Percentiles rank a stretch among this genome's conserved stretches.
phyloP scores from a whole-genome alignment of 2,113 vertebrate genomes.

The Oxyruncus cristatus region DNA sequence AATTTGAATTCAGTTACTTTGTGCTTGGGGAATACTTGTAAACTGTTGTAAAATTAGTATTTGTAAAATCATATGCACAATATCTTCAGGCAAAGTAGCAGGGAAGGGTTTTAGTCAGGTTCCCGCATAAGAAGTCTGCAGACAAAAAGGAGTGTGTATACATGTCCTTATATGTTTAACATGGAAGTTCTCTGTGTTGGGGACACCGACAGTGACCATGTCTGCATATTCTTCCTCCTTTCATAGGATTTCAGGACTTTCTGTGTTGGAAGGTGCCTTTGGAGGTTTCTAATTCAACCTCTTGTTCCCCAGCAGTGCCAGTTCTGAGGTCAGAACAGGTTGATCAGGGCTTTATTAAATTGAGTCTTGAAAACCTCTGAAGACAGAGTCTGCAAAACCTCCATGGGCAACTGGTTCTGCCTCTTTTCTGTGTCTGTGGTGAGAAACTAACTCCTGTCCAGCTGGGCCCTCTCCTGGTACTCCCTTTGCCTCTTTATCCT shows the following conservation, averaged over 20 bases:
- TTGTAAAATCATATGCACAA: not conserved
- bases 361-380: not conserved
- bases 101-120: not conserved
- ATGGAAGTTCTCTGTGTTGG: not conserved
- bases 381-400: not conserved
- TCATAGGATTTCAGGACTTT: not conserved
- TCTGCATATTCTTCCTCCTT: not conserved
- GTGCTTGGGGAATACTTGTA: not conserved
- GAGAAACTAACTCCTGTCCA: not conserved
- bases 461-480: not conserved
- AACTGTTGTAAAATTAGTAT: not conserved
- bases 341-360: not conserved
- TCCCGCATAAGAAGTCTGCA: not conserved
- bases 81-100: not conserved
- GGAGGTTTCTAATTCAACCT: not conserved
- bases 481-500: not conserved
- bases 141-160: not conserved
- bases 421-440: not conserved
- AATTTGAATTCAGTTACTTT: not conserved
- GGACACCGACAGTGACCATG: not conserved
- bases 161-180: not conserved
- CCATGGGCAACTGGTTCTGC: not conserved
- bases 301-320: not conserved
- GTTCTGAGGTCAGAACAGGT: not conserved
- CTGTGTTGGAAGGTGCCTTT: not conserved